phyloP scores from a whole-genome alignment of 2,888 invertebrate species.

The Stenolophus ochropezus region DNA sequence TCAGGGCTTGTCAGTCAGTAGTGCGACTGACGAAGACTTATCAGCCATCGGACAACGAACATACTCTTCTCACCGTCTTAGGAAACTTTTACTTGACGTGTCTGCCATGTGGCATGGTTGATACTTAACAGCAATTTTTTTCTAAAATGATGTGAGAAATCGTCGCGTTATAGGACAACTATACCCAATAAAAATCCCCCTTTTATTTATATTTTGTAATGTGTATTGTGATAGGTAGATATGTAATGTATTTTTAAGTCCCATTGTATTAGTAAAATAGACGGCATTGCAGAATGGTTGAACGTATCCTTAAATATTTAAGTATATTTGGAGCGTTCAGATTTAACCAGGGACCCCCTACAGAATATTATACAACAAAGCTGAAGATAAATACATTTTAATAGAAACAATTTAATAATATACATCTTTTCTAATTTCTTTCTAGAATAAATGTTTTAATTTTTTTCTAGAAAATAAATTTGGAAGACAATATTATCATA shows the following conservation, averaged over 20 bases:
- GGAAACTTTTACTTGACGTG: no score
- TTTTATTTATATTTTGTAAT: slow-evolving; percentile 9
- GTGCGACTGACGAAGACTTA: not conserved
- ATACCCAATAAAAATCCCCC: not conserved
- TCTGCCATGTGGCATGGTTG: no score
- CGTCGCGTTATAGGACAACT: not conserved
- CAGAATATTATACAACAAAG: not conserved
- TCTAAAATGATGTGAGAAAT: no score
- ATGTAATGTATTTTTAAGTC: slow-evolving; percentile 25
- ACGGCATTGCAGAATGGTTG: slow-evolving; percentile 41
- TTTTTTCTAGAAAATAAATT: not conserved
- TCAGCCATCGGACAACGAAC: not conserved
- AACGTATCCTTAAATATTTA: slow-evolving; percentile 44
- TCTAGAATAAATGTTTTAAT: not conserved
- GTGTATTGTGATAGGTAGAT: slow-evolving; percentile 26
- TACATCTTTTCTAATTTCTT: not conserved
- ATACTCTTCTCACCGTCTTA: no score
- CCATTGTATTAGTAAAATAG: slow-evolving; percentile 31
- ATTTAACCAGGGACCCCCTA: not conserved
- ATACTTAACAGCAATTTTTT: no score
- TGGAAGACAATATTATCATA: no score
- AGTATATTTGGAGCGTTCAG: not conserved
- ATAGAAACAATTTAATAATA: no score
- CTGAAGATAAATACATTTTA: not conserved
- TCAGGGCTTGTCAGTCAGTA: not conserved